Conservation (phyloP, 2,113 vertebrate species). For the Hylia prasina region DNA sequence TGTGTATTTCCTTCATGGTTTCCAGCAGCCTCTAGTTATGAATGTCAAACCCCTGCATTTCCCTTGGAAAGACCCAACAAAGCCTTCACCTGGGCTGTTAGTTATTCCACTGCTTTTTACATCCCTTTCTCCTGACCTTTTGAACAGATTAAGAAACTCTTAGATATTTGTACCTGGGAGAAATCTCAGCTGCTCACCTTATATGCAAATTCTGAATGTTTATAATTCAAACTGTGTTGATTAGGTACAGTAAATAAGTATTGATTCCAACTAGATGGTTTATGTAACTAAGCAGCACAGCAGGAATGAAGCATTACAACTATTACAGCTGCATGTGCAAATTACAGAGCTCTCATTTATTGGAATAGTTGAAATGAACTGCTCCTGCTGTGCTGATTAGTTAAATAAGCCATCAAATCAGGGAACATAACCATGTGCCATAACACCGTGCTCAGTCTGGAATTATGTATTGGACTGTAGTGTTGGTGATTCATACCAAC, state of each 20-base stretch:
- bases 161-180: conserved; percentile 14
- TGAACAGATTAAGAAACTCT: background rate
- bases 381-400: conserved; percentile 63
- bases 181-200: background rate
- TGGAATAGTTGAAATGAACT: conserved; percentile 45
- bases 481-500: conserved; percentile 1
- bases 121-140: background rate
- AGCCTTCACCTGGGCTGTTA: background rate
- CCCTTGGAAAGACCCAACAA: background rate
- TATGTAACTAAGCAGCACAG: conserved; percentile 57
- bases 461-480: conserved; percentile 27
- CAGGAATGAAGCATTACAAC: conserved; percentile 47
- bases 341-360: conserved; percentile 58
- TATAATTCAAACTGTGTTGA: conserved; percentile 56
- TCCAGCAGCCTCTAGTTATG: conserved; percentile 3
- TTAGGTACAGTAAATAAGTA: conserved; percentile 65
- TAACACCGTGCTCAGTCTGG: background rate
- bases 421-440: conserved; percentile 37
- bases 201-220: conserved; percentile 15
- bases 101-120: background rate
- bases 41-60: background rate
- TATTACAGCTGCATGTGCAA: conserved; percentile 62
- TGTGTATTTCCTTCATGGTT: background rate
- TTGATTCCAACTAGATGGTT: conserved; percentile 58
- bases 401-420: conserved; percentile 67